These are phyloP conservation scores for Knipowitschia caucasica DNA, from an alignment of 2,797 vertebrate genomes.

Conservation along the genomic window DNA sequence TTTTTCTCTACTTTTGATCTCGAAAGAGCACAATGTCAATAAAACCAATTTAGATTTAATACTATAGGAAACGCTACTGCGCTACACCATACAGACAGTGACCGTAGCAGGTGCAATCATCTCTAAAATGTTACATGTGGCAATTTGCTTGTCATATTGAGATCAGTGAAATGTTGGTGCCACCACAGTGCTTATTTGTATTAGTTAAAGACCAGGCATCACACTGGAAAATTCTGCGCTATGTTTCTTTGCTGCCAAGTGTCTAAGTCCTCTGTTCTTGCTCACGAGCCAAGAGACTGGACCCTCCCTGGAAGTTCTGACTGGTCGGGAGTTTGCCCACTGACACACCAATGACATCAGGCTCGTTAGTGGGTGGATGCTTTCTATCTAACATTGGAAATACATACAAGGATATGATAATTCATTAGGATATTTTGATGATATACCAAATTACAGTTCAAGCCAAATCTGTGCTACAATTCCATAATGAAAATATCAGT, in stretches of 20 bases:
- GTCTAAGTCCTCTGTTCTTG: slow-evolving; percentile 36
- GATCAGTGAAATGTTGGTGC: not conserved
- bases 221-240: slow-evolving; percentile 49
- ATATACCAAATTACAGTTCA: not conserved
- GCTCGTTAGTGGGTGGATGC: slow-evolving; percentile 20
- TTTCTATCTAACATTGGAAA: slow-evolving; percentile 4
- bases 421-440: not conserved
- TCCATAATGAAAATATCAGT: not conserved
- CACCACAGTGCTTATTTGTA: slow-evolving; percentile 9
- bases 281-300: slow-evolving; percentile 38
- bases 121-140: not conserved
- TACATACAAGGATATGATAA: not conserved
- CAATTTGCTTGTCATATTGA: not conserved
- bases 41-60: not conserved
- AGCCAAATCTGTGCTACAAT: not conserved
- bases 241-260: slow-evolving; percentile 28
- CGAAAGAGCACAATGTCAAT: too few species aligned
- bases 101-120: slow-evolving; percentile 15
- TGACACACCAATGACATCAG: slow-evolving; percentile 59
- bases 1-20: too few species aligned
- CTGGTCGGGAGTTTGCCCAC: slow-evolving; percentile 20
- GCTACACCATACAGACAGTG: slow-evolving; percentile 11
- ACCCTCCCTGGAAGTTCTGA: slow-evolving; percentile 52
- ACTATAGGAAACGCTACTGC: not conserved
- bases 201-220: slow-evolving; percentile 18